Evolutionary conservation across 1,140 invertebrate genomes (phyloP).

Genomic region (Trichogramma pretiosum): DNA sequence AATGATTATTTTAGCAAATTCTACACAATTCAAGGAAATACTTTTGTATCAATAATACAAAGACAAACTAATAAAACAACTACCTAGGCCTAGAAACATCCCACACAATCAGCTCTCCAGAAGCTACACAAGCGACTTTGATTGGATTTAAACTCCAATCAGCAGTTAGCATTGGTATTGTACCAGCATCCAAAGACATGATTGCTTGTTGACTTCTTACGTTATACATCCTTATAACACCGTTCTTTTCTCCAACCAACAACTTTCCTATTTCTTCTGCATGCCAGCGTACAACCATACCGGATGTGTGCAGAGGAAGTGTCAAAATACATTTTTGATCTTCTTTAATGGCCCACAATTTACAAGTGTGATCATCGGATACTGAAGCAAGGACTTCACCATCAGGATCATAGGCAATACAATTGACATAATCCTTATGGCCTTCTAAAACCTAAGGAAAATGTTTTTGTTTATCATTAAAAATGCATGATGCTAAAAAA

Average conservation of each 20-base stretch:
- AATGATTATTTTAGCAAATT: slow-evolving; percentile 13
- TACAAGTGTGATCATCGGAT: slow-evolving; percentile 68
- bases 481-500: no score
- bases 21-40: neutral
- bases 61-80: slow-evolving; percentile 14
- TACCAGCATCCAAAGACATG: slow-evolving; percentile 59
- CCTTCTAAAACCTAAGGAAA: slow-evolving; percentile 54
- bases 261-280: slow-evolving; percentile 62
- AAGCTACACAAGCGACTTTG: slow-evolving; percentile 52
- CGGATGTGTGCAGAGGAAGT: slow-evolving; percentile 60
- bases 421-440: slow-evolving; percentile 65
- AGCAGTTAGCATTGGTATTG: slow-evolving; percentile 54
- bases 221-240: slow-evolving; percentile 65
- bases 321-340: slow-evolving; percentile 47
- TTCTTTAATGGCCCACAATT: slow-evolving; percentile 55
- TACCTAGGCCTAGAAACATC: slow-evolving; percentile 53
- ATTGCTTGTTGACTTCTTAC: slow-evolving; percentile 58
- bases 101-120: slow-evolving; percentile 56
- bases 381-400: slow-evolving; percentile 62
- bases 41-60: slow-evolving; percentile 3
- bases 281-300: slow-evolving; percentile 62
- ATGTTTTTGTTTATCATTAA: no score
- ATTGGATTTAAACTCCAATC: slow-evolving; percentile 63
- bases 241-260: slow-evolving; percentile 66
- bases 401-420: slow-evolving; percentile 58